phyloP scores from a whole-genome alignment of 2,113 vertebrate species.

The Prinia subflava region DNA sequence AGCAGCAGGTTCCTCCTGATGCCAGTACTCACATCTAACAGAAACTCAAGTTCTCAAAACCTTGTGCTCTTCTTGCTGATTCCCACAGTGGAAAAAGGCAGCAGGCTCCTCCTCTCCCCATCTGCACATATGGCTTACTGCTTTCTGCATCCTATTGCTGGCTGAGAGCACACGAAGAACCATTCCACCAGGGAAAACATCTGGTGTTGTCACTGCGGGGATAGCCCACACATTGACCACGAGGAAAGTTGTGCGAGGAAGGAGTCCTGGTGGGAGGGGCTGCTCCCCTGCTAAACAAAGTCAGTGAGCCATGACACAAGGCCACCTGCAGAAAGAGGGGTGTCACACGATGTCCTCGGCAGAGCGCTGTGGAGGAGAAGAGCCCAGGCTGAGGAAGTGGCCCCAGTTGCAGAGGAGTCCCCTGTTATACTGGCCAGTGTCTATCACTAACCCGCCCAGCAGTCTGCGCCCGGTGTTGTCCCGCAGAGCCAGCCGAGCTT shows the following conservation, averaged over 20 bases:
- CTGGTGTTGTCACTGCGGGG: neutral
- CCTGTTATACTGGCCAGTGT: constrained; percentile 83
- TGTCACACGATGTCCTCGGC: constrained; percentile 83
- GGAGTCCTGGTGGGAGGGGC: neutral
- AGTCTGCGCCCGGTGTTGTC: constrained; percentile 80
- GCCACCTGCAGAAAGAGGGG: neutral
- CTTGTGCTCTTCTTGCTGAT: neutral
- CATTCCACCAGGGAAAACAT: neutral
- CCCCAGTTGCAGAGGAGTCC: constrained; percentile 88
- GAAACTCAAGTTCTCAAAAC: neutral
- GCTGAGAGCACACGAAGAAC: neutral
- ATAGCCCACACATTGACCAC: neutral
- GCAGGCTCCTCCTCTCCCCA: neutral
- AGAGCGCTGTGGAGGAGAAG: constrained; percentile 16
- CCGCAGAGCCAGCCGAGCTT: constrained; percentile 85
- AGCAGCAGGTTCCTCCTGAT: neutral
- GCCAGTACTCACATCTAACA: neutral
- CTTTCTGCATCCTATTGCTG: neutral
- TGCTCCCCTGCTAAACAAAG: neutral
- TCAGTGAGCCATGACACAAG: neutral
- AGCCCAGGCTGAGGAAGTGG: constrained; percentile 84
- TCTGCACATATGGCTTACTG: constrained; percentile 42
- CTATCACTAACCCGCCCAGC: constrained; percentile 87
- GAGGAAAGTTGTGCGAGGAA: neutral
- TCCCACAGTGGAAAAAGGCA: neutral